A percentile compares a stretch with the other conserved stretches of the same genome.
Evolutionary conservation across 2,113 vertebrate genomes (phyloP).

Genomic region (Himantopus leucocephalus): DNA sequence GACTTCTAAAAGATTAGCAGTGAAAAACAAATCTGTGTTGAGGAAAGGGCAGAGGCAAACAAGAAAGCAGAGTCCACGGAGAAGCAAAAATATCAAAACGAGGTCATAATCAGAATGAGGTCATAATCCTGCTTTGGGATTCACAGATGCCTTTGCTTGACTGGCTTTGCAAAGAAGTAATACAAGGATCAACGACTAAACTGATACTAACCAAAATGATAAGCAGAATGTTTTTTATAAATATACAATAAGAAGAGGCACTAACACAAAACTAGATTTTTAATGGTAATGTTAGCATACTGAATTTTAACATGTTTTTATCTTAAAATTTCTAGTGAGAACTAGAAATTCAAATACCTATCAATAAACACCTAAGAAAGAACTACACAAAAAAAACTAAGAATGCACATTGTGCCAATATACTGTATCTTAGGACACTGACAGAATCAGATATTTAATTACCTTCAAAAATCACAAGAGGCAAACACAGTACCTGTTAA

Average conservation of each 20-base stretch:
- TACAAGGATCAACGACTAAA: neutral
- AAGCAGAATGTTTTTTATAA: neutral
- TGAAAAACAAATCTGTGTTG: neutral
- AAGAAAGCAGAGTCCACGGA: neutral
- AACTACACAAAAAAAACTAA: neutral
- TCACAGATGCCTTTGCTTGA: conserved; percentile 4
- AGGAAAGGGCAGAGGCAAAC: conserved; percentile 22
- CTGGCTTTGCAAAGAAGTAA: neutral
- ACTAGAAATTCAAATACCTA: neutral
- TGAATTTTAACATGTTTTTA: neutral
- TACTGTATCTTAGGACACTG: neutral
- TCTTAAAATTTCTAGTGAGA: neutral
- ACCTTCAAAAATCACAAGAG: neutral
- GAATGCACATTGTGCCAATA: neutral
- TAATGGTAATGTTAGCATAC: neutral
- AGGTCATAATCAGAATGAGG: conserved; percentile 30
- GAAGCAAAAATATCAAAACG: conserved; percentile 39
- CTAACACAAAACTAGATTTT: neutral
- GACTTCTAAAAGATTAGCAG: neutral
- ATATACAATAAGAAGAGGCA: neutral
- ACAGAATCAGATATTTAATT: neutral
- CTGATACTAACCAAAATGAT: neutral
- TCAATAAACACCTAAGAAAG: neutral
- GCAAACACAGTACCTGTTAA: neutral
- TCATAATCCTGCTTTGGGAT: conserved; percentile 37